A percentile compares a stretch with the other conserved stretches of the same genome.
phyloP scores from a whole-genome alignment of 2,113 vertebrate species.

The Dipodomys ordii region DNA sequence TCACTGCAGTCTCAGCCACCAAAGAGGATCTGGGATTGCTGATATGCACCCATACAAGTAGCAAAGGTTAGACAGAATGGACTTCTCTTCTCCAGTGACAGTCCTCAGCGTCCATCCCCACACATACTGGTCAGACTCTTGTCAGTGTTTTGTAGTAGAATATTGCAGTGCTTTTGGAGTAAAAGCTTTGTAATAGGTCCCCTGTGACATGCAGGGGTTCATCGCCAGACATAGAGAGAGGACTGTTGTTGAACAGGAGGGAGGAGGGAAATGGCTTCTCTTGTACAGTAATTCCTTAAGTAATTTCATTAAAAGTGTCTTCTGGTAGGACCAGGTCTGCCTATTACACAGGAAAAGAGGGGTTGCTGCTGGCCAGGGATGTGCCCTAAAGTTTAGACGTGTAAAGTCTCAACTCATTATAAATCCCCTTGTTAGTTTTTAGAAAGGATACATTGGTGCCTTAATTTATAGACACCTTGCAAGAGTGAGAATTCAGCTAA shows the following conservation, averaged over 20 bases:
- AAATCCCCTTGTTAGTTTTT: neutral
- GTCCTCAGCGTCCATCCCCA: neutral
- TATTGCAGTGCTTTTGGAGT: neutral
- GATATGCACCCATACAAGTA: fast-evolving
- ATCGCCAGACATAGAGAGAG: neutral
- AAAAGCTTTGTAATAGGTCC: neutral
- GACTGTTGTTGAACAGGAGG: neutral
- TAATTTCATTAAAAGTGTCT: neutral
- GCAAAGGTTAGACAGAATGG: neutral
- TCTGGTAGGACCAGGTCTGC: neutral
- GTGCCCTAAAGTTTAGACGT: neutral
- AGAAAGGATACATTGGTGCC: neutral
- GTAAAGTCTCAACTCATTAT: neutral
- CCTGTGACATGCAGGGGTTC: neutral
- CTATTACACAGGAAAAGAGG: neutral
- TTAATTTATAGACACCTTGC: neutral
- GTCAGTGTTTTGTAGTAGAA: neutral
- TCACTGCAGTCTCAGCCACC: neutral
- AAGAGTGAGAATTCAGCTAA: neutral
- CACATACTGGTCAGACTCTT: neutral
- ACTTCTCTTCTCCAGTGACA: neutral
- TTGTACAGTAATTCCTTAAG: too few relatives aligned
- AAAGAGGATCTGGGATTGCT: neutral
- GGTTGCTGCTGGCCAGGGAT: neutral
- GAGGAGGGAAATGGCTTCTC: neutral